Percentiles rank a stretch among this genome's conserved stretches.
phyloP scores from a whole-genome alignment of 2,888 invertebrate species.

The Phragmatobia fuliginosa region DNA sequence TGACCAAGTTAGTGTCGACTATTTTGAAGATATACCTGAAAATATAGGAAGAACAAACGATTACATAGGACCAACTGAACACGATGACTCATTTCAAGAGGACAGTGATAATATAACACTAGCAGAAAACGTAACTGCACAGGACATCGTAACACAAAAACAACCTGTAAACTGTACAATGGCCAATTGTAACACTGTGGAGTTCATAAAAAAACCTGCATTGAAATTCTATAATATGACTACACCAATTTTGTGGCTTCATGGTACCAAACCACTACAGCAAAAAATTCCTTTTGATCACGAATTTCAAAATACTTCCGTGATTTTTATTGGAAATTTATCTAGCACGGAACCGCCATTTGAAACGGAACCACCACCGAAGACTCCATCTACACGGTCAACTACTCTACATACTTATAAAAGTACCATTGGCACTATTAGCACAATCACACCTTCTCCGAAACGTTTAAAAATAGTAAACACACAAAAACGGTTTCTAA shows the following conservation, averaged over 20 bases:
- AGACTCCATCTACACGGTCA: background rate
- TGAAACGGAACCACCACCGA: background rate
- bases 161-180: background rate
- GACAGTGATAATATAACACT: background rate
- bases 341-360: slow-evolving; percentile 1
- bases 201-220: background rate
- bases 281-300: background rate
- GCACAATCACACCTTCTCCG: background rate
- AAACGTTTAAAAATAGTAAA: background rate
- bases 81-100: too few relatives aligned
- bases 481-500: background rate
- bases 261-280: background rate
- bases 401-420: background rate
- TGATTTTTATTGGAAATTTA: background rate
- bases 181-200: slow-evolving; percentile 1
- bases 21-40: slow-evolving; percentile 1
- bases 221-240: background rate
- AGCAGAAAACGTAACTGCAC: background rate
- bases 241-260: background rate
- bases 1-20: slow-evolving; percentile 4
- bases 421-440: background rate
- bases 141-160: too few relatives aligned
- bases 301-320: background rate
- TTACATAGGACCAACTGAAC: background rate
- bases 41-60: too few relatives aligned